Evolutionary conservation across 1,140 invertebrate genomes (phyloP).

Genomic region (Drosophila nasuta): DNA sequence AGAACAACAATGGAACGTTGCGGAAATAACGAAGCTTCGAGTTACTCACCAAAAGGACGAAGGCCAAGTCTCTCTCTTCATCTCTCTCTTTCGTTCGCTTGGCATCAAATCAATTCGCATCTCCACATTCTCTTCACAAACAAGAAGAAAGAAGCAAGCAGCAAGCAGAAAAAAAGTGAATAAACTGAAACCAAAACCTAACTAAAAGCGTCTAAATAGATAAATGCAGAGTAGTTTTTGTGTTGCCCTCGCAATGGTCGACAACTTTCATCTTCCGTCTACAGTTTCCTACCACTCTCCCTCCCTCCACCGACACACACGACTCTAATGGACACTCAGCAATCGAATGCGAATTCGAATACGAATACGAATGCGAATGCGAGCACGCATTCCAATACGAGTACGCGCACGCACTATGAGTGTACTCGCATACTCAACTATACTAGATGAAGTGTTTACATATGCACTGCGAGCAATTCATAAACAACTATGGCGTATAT

Average conservation of each 20-base stretch:
- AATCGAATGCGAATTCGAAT: conserved; percentile 30
- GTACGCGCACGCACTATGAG: conserved; percentile 8
- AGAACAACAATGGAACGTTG: conserved; percentile 36
- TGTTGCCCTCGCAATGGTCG: conserved; percentile 2
- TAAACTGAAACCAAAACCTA: conserved; percentile 59
- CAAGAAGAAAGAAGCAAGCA: background rate
- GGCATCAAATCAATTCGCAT: conserved; percentile 66
- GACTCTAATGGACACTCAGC: conserved; percentile 73
- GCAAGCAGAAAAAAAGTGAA: background rate
- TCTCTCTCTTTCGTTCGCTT: no score
- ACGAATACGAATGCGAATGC: conserved; percentile 18
- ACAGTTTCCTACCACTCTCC: background rate
- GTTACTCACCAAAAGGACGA: conserved; percentile 31
- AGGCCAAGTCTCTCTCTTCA: conserved; percentile 12
- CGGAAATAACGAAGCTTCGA: conserved; percentile 21
- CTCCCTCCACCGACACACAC: conserved; percentile 7
- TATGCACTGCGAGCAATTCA: conserved; percentile 38
- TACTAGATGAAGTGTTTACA: conserved; percentile 36
- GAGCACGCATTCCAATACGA: background rate
- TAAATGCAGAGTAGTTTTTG: conserved; percentile 59
- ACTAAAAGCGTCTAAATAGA: conserved; percentile 80
- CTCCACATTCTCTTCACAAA: conserved; percentile 11
- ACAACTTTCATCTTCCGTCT: background rate
- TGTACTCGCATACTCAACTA: background rate
- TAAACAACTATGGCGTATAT: conserved; percentile 8